Conservation (phyloP, 2,888 invertebrate species). For the Crematogaster levior region DNA sequence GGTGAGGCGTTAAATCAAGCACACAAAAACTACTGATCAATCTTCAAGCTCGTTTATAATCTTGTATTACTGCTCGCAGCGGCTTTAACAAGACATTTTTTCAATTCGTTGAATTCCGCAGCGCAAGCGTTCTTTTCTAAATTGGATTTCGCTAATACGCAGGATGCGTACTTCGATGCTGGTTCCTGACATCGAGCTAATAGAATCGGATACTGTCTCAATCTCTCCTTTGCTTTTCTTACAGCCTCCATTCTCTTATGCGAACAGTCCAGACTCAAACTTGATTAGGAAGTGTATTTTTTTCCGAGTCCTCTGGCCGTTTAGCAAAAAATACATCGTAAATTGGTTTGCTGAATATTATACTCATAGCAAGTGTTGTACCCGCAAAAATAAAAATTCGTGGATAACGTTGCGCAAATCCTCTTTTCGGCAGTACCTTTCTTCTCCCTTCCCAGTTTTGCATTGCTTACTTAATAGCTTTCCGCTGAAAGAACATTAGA, state of each 20-base stretch:
- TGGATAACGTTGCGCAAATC: constrained; percentile 85
- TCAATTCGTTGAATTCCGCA: constrained; percentile 92
- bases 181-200: constrained; percentile 91
- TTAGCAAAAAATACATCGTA: constrained; percentile 85
- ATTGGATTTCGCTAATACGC: constrained; percentile 91
- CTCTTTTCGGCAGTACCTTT: constrained; percentile 76
- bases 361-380: constrained; percentile 85
- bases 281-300: rapidly evolving
- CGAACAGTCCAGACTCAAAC: neutral
- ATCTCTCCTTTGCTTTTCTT: constrained; percentile 90
- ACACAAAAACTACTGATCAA: neutral
- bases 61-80: constrained; percentile 90
- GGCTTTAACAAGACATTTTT: constrained; percentile 90
- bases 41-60: constrained; percentile 86
- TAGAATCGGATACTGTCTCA: constrained; percentile 91
- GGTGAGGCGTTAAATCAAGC: constrained; percentile 9
- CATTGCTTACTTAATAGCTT: constrained; percentile 66
- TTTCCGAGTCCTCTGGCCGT: neutral
- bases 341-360: constrained; percentile 91
- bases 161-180: constrained; percentile 91
- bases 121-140: constrained; percentile 91
- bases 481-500: constrained; percentile 61
- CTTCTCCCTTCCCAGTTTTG: constrained; percentile 57
- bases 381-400: constrained; percentile 85
- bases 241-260: constrained; percentile 91